A percentile compares a stretch with the other conserved stretches of the same genome.
phyloP scores from a whole-genome alignment of 2,113 vertebrate genomes.

The Esox niger region DNA sequence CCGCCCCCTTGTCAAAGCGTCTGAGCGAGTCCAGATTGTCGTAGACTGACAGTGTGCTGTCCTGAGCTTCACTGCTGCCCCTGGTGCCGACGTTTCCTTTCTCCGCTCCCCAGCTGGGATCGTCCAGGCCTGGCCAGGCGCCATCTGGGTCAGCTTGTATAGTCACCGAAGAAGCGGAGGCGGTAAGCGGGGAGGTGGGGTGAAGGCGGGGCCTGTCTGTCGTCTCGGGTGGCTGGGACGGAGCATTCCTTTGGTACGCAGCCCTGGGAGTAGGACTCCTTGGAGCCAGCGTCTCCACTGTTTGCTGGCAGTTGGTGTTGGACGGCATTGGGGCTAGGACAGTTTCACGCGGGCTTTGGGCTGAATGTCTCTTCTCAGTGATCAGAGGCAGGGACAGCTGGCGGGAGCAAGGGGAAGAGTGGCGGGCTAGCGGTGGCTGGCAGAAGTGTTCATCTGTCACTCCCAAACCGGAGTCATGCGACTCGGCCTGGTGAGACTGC shows the following conservation, averaged over 20 bases:
- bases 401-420: conserved; percentile 50
- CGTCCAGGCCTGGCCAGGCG: conserved; percentile 33
- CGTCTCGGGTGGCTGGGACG: conserved; percentile 46
- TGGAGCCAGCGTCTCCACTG: neutral
- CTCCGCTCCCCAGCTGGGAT: conserved; percentile 13
- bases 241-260: conserved; percentile 60
- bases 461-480: conserved; percentile 3
- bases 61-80: conserved; percentile 54
- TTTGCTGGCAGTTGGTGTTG: conserved; percentile 19
- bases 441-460: neutral
- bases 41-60: conserved; percentile 60
- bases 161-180: conserved; percentile 3
- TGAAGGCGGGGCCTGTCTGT: conserved; percentile 9
- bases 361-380: conserved; percentile 30
- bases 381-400: conserved; percentile 69
- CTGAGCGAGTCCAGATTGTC: conserved; percentile 53
- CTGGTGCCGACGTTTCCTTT: conserved; percentile 29
- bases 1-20: conserved; percentile 9
- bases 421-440: conserved; percentile 24
- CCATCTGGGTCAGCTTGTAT: conserved; percentile 19
- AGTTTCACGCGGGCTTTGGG: conserved; percentile 32
- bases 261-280: conserved; percentile 22
- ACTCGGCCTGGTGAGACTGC: neutral
- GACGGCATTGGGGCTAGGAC: conserved; percentile 8
- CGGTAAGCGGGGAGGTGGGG: neutral